Conservation (phyloP, 2,797 vertebrate genomes). For the Coreius guichenoti region DNA sequence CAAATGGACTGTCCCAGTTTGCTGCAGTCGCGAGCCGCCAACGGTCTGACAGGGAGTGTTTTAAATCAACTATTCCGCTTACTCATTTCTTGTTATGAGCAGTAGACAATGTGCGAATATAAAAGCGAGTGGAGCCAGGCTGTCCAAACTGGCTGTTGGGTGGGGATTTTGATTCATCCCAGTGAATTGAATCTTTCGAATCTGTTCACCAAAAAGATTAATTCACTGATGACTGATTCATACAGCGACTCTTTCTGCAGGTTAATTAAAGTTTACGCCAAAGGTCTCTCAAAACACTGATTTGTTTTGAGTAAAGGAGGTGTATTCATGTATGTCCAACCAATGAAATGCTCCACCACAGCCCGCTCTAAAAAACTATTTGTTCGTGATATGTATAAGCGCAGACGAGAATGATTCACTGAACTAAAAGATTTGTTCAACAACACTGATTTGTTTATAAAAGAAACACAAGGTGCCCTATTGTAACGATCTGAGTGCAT, state of each 20-base stretch:
- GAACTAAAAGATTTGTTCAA: not conserved
- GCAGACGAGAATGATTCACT: not conserved
- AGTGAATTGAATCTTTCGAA: not conserved
- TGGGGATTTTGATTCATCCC: constrained; percentile 15
- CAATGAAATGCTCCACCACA: not conserved
- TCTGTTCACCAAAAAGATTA: not conserved
- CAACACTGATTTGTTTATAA: not conserved
- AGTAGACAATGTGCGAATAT: not conserved
- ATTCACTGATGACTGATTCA: not conserved
- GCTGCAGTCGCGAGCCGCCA: constrained; percentile 66
- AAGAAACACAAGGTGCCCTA: not conserved
- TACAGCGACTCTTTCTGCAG: not conserved
- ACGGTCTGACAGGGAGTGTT: not conserved
- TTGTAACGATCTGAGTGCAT: too few relatives aligned
- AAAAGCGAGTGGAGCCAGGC: not conserved
- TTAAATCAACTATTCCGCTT: not conserved
- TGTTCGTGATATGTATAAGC: not conserved
- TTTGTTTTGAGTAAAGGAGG: not conserved
- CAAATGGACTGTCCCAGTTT: constrained; percentile 73
- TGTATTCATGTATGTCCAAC: not conserved
- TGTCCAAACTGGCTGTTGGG: constrained; percentile 1
- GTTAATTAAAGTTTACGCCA: not conserved
- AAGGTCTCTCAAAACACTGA: not conserved
- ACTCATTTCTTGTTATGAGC: not conserved
- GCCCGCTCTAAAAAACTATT: not conserved